Evolutionary conservation across 2,797 vertebrate genomes (phyloP).

Genomic region (Hybognathus amarus): DNA sequence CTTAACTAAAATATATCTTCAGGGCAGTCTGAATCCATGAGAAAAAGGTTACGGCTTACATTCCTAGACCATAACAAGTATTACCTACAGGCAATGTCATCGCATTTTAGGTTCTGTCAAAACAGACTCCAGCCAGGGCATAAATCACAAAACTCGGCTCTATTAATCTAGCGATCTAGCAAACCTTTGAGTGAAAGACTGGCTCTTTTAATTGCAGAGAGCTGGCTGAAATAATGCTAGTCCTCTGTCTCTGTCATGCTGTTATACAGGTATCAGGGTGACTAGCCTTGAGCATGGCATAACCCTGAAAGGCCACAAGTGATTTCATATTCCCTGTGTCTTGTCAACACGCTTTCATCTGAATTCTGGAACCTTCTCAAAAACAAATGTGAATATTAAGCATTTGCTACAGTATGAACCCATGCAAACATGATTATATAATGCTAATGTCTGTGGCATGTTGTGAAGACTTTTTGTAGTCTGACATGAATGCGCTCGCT

Average conservation of each 20-base stretch:
- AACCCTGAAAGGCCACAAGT: background rate
- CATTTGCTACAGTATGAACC: background rate
- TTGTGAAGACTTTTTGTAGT: background rate
- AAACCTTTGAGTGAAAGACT: constrained; percentile 46
- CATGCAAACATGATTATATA: background rate
- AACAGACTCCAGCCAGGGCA: constrained; percentile 35
- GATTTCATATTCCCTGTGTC: constrained; percentile 24
- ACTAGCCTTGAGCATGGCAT: constrained; percentile 39
- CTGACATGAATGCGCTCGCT: background rate
- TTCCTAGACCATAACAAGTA: constrained; percentile 41
- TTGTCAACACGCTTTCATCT: constrained; percentile 40
- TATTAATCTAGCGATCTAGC: constrained; percentile 32
- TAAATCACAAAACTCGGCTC: constrained; percentile 46
- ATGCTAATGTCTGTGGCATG: background rate
- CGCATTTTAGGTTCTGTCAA: constrained; percentile 20
- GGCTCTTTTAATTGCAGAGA: constrained; percentile 40
- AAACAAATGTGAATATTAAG: constrained; percentile 25
- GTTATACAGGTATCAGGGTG: constrained; percentile 24
- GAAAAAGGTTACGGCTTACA: background rate
- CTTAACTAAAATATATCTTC: background rate
- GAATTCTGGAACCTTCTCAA: constrained; percentile 9
- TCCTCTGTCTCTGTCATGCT: constrained; percentile 28
- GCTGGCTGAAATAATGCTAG: constrained; percentile 30
- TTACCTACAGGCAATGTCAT: constrained; percentile 47
- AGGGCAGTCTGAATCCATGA: constrained; percentile 16